These are phyloP conservation scores for Carcina quercana DNA, from an alignment of 2,888 invertebrate species.

Conservation along the genomic window DNA sequence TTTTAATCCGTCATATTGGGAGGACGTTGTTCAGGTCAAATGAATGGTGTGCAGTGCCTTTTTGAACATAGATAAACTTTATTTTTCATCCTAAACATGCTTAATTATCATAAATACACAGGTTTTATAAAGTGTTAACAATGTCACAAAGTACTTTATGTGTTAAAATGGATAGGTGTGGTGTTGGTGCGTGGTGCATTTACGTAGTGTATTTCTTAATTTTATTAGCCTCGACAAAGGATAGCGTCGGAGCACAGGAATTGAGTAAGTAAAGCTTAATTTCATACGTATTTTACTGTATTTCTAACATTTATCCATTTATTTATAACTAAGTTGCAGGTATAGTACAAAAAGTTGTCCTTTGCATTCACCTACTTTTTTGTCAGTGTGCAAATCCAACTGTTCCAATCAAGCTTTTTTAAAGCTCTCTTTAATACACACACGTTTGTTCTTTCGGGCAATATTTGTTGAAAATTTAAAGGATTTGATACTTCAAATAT, in stretches of 20 bases:
- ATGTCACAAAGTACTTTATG: constrained; percentile 3
- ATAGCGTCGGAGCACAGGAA: constrained; percentile 44
- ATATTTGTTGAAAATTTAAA: too few species aligned
- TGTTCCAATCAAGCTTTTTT: too few species aligned
- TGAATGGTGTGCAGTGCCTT: constrained; percentile 37
- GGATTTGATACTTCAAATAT: too few species aligned
- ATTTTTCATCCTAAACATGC: constrained; percentile 16
- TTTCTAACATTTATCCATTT: too few species aligned
- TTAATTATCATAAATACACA: constrained; percentile 2
- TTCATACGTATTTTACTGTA: too few species aligned
- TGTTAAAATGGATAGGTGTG: constrained; percentile 3
- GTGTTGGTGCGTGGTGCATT: constrained; percentile 2
- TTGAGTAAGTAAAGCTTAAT: constrained; percentile 64
- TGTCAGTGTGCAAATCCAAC: too few species aligned
- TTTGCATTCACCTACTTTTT: too few species aligned
- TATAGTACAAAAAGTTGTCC: too few species aligned
- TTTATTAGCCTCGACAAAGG: constrained; percentile 57
- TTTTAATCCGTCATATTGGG: background rate
- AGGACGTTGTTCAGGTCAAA: background rate
- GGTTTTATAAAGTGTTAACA: constrained; percentile 4
- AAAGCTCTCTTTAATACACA: too few species aligned
- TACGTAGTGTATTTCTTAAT: constrained; percentile 39
- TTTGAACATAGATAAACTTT: constrained; percentile 25
- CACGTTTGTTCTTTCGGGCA: too few species aligned
- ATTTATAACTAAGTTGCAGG: too few species aligned